Evolutionary conservation across 2,113 vertebrate genomes (phyloP), one percentile per base, ranked within the genome.

Genomic region (Xiphophorus hellerii): DNA sequence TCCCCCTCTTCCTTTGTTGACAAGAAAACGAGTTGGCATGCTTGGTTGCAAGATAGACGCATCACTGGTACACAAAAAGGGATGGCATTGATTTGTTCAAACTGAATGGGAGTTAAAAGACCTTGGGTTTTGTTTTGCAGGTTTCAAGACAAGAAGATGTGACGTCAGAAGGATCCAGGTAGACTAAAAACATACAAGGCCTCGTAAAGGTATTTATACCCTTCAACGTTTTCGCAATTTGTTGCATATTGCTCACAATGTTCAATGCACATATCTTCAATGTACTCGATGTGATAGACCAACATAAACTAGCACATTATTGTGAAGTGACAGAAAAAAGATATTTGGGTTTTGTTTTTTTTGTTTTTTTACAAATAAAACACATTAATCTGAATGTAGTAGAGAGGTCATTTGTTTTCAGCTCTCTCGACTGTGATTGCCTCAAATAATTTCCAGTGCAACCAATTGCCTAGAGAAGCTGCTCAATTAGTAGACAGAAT

Each of bases 1-100:
- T 89, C 86, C 88, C 75, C 27, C 51, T 87, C 73, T 92, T 91
- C 87, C 89, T 89, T 71, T 91, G 87, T 90, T 90, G 87, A 85
- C 79, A 68, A 86, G 80, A 81, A 78, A 78, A 80, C 30, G 25
- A 64, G 75, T 75, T 90, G 90, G 81, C 86, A 90, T 82, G 9
- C 12, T 70, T 6, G 33, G 68, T 72, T 73, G 76, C 80, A 80
- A 77, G 78, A 80, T 76, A 31, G 65, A 76, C 2, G 20, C 71
- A 76, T 66, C 66, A 60, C 54, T 69, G 77, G 80, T 75, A 42
- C 63, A 85, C 79, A 85, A 75, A 76, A 68, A 72, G 72, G 54
- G 77, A 74, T 83, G 82, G 63, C 60, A 73, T 60, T 69, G 72
- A 83, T 86, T 85, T 66, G 84, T 83, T 78, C 30, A n/a, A 58